Base-by-base conservation (phyloP, 1,140 invertebrate species). In the Cyclina sinensis region DNA sequence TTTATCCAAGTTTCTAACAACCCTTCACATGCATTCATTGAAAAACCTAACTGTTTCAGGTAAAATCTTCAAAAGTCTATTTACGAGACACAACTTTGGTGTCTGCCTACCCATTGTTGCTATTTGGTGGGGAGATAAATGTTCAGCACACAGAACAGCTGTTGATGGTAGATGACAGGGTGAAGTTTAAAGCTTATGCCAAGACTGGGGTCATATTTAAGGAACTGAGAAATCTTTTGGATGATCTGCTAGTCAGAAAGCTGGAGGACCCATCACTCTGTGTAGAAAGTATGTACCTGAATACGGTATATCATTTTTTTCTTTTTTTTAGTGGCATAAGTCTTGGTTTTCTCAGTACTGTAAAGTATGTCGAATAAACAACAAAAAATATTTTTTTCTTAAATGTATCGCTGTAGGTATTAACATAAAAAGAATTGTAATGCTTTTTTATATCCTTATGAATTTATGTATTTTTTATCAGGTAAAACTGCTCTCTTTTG, bases 71-170 rank as follows among this genome's bases (percentile, higher is more conserved):
- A 0, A 90, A 91, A 57, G 92, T 98, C 14, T 98, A 97, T 93
- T 97, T 98, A 43, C 96, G 97, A 70, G 98, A 98, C 93, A 97
- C 97, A 78, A 97, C 97, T 0, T 97, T 98, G 96, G 96, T 98
- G 46, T 97, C 98, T 0, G 96, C 97, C 37, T 95, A 98, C 82
- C 96, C 97, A 0, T 93, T 98, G 14, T 93, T 98, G 4, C 97
- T 98, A 89, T 98, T 98, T 94, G 98, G 97, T 14, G 95, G 96
- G 76, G 95, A 96, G 24, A 95, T 96, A 14, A 93, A 94, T 76
- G 94, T 94, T 14, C 92, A 94, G 48, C 92, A 94, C 65, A 91
- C 90, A 65, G 91, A 94, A 27, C 92, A 94, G 78, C 68, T 93
- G 21, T 93, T 96, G 51, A 91, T 93, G 16, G 93, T 96, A 27